A percentile compares a stretch with the other conserved stretches of the same genome.
Evolutionary conservation across 1,140 invertebrate genomes (phyloP).

Genomic region (Leptopilina boulardi): DNA sequence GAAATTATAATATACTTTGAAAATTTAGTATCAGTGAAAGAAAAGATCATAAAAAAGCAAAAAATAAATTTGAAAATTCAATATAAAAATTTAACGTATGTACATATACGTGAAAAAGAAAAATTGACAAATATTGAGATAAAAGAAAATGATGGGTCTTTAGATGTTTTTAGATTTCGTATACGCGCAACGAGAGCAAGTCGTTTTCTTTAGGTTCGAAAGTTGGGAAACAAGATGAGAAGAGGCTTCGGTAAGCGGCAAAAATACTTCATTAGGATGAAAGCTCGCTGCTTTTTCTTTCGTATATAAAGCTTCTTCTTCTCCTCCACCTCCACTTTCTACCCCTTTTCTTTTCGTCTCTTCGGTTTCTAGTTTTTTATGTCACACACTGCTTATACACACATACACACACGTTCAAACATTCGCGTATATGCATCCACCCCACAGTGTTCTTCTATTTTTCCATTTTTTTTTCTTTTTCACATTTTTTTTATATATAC

Average conservation of each 20-base stretch:
- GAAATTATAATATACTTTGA: too few species aligned
- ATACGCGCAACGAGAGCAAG: neutral
- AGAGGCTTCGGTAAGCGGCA: conserved; percentile 54
- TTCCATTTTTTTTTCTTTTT: conserved; percentile 46
- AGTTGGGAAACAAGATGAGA: conserved; percentile 38
- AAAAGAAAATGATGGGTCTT: neutral
- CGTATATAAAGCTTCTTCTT: conserved; percentile 34
- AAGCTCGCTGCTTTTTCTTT: conserved; percentile 52
- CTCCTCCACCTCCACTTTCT: conserved; percentile 20
- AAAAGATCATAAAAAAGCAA: too few species aligned
- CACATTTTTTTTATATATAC: neutral
- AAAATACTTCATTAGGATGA: conserved; percentile 60
- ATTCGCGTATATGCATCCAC: conserved; percentile 60
- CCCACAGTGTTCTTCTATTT: conserved; percentile 50
- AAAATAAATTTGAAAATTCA: too few species aligned
- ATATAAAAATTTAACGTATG: too few species aligned
- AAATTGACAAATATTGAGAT: neutral
- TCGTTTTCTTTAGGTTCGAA: neutral
- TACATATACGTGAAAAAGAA: neutral
- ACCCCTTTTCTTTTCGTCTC: conserved; percentile 44
- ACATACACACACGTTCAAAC: conserved; percentile 52
- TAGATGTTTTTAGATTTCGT: neutral
- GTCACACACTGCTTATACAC: conserved; percentile 54
- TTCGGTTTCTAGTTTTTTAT: conserved; percentile 54
- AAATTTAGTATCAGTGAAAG: too few species aligned